A percentile compares a stretch with the other conserved stretches of the same genome.
These are phyloP conservation scores for Drosophila imparisetae DNA, from an alignment of 2,888 invertebrate genomes.

Conservation along the genomic window DNA sequence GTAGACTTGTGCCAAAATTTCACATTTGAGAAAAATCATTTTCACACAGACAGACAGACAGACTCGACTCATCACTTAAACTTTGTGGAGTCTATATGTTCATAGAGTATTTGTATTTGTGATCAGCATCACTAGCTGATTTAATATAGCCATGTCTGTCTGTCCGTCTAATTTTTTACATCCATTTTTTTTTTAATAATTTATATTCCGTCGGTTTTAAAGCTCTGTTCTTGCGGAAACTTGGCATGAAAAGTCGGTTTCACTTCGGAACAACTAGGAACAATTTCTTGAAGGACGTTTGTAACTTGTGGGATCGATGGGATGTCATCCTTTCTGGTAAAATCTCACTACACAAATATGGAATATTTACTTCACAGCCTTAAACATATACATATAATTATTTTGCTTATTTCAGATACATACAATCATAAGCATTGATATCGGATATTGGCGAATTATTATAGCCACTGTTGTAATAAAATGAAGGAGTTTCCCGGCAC, in stretches of 20 bases:
- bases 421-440: constrained; percentile 45
- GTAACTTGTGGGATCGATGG: not conserved
- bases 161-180: not conserved
- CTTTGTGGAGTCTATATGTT: not conserved
- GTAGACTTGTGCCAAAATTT: not conserved
- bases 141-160: not conserved
- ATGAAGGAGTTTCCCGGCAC: constrained; percentile 49
- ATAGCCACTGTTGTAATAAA: constrained; percentile 52
- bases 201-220: not conserved
- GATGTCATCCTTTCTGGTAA: not conserved
- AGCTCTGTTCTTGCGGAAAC: not conserved
- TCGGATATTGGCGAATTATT: constrained; percentile 50
- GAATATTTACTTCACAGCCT: not conserved
- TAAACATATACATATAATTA: not conserved
- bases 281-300: not conserved
- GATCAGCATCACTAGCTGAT: not conserved
- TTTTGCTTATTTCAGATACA: constrained; percentile 16
- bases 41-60: not conserved
- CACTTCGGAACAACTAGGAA: not conserved
- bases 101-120: not conserved
- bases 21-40: not conserved
- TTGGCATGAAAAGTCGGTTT: not conserved
- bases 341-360: not conserved
- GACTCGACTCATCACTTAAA: not conserved
- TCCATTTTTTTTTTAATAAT: not conserved